Conservation (phyloP, 2,797 vertebrate genomes). For the Acanthurus leucopareius region DNA sequence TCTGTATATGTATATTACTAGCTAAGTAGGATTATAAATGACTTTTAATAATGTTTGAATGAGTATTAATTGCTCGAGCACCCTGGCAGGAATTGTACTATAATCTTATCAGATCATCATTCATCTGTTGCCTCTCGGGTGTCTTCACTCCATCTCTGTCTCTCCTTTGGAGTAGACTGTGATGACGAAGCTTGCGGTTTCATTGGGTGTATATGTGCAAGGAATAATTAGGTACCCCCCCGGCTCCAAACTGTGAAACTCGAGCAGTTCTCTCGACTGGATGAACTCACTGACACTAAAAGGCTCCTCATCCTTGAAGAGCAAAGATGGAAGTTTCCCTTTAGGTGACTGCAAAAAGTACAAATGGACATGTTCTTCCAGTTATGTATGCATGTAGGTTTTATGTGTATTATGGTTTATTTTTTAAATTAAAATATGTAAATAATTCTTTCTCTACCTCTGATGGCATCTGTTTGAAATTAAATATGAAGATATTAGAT, state of each 20-base stretch:
- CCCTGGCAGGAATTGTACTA: not conserved
- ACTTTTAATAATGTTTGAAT: not conserved
- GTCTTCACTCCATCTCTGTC: slow-evolving; percentile 2
- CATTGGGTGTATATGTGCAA: not conserved
- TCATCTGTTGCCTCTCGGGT: not conserved
- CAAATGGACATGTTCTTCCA: too few species aligned
- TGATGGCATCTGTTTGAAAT: slow-evolving; percentile 2
- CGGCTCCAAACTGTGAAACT: not conserved
- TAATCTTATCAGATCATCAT: too few species aligned
- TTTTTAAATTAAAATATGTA: not conserved
- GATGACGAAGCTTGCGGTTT: not conserved
- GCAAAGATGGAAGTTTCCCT: not conserved
- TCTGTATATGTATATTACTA: too few species aligned
- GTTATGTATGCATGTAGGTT: not conserved
- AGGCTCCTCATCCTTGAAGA: not conserved
- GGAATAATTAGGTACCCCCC: slow-evolving; percentile 14
- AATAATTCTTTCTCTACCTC: not conserved
- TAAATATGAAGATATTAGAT: not conserved
- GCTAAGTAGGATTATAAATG: not conserved
- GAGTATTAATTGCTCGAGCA: not conserved
- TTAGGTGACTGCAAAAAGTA: not conserved
- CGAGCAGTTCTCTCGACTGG: not conserved
- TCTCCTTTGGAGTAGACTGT: slow-evolving; percentile 24
- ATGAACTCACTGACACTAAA: not conserved
- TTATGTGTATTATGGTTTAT: too few species aligned